Evolutionary conservation across 2,888 invertebrate genomes (phyloP), one percentile per base, ranked within the genome.

Genomic region (Dryobotodes eremita): DNA sequence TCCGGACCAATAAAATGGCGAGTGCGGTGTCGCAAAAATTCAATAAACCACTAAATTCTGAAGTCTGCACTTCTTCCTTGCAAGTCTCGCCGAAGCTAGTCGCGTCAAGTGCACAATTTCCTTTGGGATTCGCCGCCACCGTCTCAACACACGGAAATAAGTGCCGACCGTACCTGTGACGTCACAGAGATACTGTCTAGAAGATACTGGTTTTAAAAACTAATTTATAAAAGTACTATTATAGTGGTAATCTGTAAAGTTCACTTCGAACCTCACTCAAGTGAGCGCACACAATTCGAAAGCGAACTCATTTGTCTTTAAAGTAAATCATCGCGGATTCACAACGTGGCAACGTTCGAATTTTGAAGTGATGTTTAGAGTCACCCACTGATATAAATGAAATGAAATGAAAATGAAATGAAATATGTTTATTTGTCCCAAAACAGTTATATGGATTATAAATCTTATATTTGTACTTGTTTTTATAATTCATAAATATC

Each of bases 51-150:
- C 46, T 48, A 48, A 48, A 70, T 55, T 42, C 20, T 11, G 46
- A 68, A 64, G 31, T 31, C 55, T 26, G 36, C 57, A 42, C 7
- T 15, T 15, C 36, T n/a, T 55, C 11, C 48, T 11, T 48, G 26
- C 31, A 59, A 48, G 26, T 64, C 20, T 46, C 20, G 36, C 71
- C 36, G 15, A 48, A 61, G 64, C 65, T 65, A 69, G 50, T 77
- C 55, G 23, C 66, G n/a, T 71, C 65, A 70, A 80, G 42, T 79
- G 72, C 72, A 84, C 83, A 88, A 88, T 88, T 88, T 88, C 87
- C 87, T 84, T 68, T 26, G 65, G 71, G 78, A 78, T 74, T 77
- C n/a, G 36, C 23, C 64, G 31, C 31, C 31, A 36, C 31, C 64
- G 55, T 75, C 76, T 69, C 76, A 61, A 50, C 80, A 23, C 59